phyloP scores from a whole-genome alignment of 1,140 invertebrate species.

The Diorhabda elongata region DNA sequence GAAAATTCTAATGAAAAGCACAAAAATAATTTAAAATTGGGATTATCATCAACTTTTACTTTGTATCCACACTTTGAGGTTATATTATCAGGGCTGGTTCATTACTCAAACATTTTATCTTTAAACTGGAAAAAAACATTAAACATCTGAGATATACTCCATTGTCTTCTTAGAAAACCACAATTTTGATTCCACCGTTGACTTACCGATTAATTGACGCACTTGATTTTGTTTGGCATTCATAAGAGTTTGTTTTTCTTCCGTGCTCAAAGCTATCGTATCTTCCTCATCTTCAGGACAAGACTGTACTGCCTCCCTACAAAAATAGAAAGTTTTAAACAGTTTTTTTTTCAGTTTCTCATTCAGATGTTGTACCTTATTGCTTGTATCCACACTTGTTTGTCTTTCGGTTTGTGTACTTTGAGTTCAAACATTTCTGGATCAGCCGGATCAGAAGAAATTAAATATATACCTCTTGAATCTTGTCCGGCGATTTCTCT shows the following conservation, averaged over 20 bases:
- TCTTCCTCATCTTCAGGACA: slow-evolving; percentile 65
- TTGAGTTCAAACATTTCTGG: slow-evolving; percentile 96
- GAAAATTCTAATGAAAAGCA: no score
- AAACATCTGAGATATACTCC: no score
- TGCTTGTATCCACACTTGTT: slow-evolving; percentile 81
- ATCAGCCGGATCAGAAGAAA: slow-evolving; percentile 77
- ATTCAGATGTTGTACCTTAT: slow-evolving; percentile 57
- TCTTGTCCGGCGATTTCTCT: slow-evolving; percentile 89
- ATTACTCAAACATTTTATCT: no score
- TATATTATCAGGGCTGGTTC: no score
- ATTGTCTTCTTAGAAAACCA: no score
- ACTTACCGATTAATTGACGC: slow-evolving; percentile 65
- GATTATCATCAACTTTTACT: no score
- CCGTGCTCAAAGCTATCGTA: slow-evolving; percentile 57
- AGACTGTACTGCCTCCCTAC: slow-evolving; percentile 62
- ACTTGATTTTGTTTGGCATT: slow-evolving; percentile 70
- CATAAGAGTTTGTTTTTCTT: slow-evolving; percentile 66
- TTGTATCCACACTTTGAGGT: no score
- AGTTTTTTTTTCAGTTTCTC: neutral
- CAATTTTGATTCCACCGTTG: no score
- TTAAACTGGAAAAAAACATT: no score
- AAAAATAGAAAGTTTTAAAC: neutral
- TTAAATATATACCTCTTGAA: slow-evolving; percentile 82
- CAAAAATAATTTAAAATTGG: no score
- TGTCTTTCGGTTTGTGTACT: slow-evolving; percentile 82